Evolutionary conservation across 2,113 vertebrate genomes (phyloP), one percentile per base, ranked within the genome.

Genomic region (Nannospalax galili): DNA sequence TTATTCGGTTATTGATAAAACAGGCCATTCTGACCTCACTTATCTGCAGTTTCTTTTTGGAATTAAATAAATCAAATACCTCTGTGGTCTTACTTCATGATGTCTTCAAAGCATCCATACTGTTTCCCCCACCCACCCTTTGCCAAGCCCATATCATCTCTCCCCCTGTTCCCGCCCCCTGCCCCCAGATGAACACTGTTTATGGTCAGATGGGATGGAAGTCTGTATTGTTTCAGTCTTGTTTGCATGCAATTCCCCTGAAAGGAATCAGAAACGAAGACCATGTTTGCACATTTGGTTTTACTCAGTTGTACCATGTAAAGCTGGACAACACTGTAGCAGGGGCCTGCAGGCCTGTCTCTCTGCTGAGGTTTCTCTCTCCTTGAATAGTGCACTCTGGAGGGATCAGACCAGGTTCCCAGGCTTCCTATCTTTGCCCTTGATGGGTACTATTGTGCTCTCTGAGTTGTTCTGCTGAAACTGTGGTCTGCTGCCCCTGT

Each of bases 401-500:
- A 1, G 84, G 64, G 20, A 52, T 99, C 98, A 99, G 93, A 99
- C 99, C 96, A 99, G 98, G 98, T 99, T 99, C 97, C 99, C 96
- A 80, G 99, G 96, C 98, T 99, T 98, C 98, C 98, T 77, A 97
- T 99, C 99, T 98, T 99, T 98, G 98, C 98, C 98, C 97, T 99
- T 99, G 98, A 98, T 97, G 97, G 99, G 98, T 97, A 99, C 98
- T 98, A 98, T 98, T 98, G 99, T 99, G 99, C 99, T 99, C 98
- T 99, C 98, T 92, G 98, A 97, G 98, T 98, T 98, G 98, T 98
- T 99, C 98, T 99, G 99, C 98, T 98, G 99, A 98, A 99, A 98
- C 42, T 98, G 98, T 98, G 98, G 98, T 98, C 98, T 98, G 97
- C 98, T 99, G 92, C 98, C 98, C 90, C 98, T 98, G 95, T 98